Percentiles rank a stretch among this genome's conserved stretches.
Evolutionary conservation across 2,113 vertebrate genomes (phyloP).

Genomic region (Anoura caudifer): DNA sequence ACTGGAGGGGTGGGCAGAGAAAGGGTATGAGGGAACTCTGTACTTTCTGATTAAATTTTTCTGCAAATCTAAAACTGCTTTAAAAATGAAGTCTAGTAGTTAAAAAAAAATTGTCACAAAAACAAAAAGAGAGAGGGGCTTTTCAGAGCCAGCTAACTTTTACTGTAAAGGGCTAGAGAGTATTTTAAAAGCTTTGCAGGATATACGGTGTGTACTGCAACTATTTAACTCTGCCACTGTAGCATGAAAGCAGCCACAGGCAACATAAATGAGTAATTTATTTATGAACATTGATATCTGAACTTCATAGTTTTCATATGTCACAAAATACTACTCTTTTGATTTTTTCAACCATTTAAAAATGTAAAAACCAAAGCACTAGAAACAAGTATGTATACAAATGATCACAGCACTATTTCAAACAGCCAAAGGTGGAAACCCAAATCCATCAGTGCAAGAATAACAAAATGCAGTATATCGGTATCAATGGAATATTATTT

Average conservation of each 20-base stretch:
- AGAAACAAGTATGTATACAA: neutral
- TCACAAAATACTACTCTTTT: neutral
- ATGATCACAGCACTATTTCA: neutral
- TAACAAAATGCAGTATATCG: neutral
- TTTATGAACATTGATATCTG: neutral
- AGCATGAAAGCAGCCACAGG: neutral
- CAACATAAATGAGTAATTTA: neutral
- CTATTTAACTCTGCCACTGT: neutral
- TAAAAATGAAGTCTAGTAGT: neutral
- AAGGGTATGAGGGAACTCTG: neutral
- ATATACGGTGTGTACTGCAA: neutral
- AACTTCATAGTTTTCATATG: neutral
- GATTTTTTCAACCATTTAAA: neutral
- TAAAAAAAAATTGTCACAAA: neutral
- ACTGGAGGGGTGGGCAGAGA: neutral
- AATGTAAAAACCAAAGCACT: conserved; percentile 9
- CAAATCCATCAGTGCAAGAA: neutral
- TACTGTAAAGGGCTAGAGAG: neutral
- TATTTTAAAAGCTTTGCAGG: neutral
- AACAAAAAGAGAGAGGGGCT: neutral
- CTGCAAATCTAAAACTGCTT: neutral
- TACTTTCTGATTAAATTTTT: neutral
- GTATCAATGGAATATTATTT: neutral
- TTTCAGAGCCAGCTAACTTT: neutral
- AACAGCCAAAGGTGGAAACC: neutral